Base-by-base conservation (phyloP, 2,797 vertebrate species). In the Xenopus petersii region DNA sequence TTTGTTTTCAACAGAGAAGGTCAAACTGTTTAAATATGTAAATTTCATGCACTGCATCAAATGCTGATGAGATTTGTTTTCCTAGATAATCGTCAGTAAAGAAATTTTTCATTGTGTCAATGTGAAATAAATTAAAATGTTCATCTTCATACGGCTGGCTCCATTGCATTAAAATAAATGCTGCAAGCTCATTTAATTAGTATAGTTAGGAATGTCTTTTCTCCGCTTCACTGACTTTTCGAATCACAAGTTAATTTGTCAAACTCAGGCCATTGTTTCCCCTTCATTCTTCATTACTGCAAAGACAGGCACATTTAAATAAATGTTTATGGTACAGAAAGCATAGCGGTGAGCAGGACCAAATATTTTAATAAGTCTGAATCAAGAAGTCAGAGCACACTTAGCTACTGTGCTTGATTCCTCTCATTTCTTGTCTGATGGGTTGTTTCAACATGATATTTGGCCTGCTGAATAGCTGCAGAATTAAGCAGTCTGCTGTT, bases 181-280 rank as follows among this genome's bases (percentile, higher is more conserved):
- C 91, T 92, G 90, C 89, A 90, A 93, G 89, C 91, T 92, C 92
- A 92, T 92, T 93, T 93, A 92, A 93, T 93, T 93, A 93, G 91
- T 92, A 93, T 92, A 92, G 91, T 92, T 92, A 91, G 90, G 90
- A 91, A 91, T 92, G 91, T 92, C 89, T 92, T 88, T 90, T 91
- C 87, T 85, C 83, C 89, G 91, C 92, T 92, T 92, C 92, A 91
- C 87, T 91, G 91, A 89, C 89, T 93, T 88, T 92, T 91, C 91
- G 92, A 92, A 93, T 93, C 91, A 93, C 91, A 93, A 92, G 91
- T 93, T 92, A 93, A 93, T 93, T 93, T 93, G 91, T 93, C 91
- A 93, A 93, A 93, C 92, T 92, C 92, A 92, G 86, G 91, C 89
- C 90, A 93, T 93, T 93, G 92, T 93, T 93, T 92, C 92, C 89